A percentile compares a stretch with the other conserved stretches of the same genome.
Evolutionary conservation across 2,113 vertebrate genomes (phyloP).

Genomic region (Elgaria multicarinata): DNA sequence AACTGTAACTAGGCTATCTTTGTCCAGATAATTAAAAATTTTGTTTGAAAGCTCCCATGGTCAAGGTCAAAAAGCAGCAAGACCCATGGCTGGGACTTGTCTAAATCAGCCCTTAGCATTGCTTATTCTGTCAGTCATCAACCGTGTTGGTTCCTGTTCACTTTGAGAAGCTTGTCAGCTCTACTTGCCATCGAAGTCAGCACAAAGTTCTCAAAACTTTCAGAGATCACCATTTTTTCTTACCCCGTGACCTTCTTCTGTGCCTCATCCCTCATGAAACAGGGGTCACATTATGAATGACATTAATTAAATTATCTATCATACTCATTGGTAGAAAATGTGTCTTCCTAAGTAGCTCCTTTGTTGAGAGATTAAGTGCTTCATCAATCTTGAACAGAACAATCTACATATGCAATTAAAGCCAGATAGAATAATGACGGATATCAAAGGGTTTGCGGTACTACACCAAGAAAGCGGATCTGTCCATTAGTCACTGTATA

Average conservation of each 20-base stretch:
- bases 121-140: slow-evolving; percentile 20
- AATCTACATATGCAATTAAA: not conserved
- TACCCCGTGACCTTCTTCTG: not conserved
- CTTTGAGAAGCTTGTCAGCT: not conserved
- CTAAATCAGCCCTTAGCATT: not conserved
- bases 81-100: not conserved
- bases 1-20: too few species aligned
- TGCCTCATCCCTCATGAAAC: slow-evolving; percentile 10
- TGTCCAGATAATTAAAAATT: too few species aligned
- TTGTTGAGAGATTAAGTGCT: slow-evolving; percentile 20
- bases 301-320: slow-evolving; percentile 42
- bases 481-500: rapidly evolving
- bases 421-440: not conserved
- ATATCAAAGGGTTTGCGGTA: not conserved
- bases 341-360: not conserved
- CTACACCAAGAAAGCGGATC: rapidly evolving
- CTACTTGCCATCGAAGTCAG: slow-evolving; percentile 18
- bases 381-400: slow-evolving; percentile 32
- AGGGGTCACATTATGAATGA: not conserved
- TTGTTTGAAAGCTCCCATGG: too few species aligned
- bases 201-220: slow-evolving; percentile 17
- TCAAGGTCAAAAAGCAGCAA: too few species aligned
- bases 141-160: too few species aligned
- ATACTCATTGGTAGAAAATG: not conserved
- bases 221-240: slow-evolving; percentile 37